Conservation (phyloP, 1,140 invertebrate genomes). For the Gonatopus flavifemur region DNA sequence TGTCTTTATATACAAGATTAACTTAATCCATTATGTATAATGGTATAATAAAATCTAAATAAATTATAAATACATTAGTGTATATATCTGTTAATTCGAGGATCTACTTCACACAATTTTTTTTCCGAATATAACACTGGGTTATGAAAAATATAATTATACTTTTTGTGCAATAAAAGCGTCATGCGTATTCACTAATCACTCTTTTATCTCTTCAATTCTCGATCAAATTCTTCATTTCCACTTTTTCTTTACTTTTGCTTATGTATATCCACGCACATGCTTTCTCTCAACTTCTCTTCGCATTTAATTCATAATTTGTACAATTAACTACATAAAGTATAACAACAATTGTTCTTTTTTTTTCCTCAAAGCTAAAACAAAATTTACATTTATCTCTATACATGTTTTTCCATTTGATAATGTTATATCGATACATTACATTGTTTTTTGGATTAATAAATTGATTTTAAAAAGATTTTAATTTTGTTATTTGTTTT, state of each 20-base stretch:
- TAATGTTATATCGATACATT: not conserved
- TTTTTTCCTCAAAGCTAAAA: too few relatives aligned
- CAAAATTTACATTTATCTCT: conserved; percentile 34
- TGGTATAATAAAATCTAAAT: conserved; percentile 37
- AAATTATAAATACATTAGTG: conserved; percentile 44
- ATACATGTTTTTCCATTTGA: conserved; percentile 23
- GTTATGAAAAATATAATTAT: conserved; percentile 59
- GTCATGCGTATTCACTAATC: conserved; percentile 29
- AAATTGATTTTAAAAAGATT: not conserved
- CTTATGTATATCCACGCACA: too few relatives aligned
- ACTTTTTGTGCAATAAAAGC: conserved; percentile 51
- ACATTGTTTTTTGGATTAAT: not conserved
- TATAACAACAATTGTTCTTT: too few relatives aligned
- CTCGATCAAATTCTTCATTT: not conserved
- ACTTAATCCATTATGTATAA: conserved; percentile 30
- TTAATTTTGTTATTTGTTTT: conserved; percentile 1
- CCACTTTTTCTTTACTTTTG: not conserved
- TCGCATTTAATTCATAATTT: conserved; percentile 25
- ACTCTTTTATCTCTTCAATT: conserved; percentile 14
- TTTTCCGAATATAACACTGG: conserved; percentile 47
- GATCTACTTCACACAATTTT: conserved; percentile 40
- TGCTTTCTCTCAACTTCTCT: conserved; percentile 3
- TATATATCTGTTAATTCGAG: conserved; percentile 28
- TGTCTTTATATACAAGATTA: not conserved
- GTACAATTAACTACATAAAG: conserved; percentile 28